Evolutionary conservation across 2,888 invertebrate genomes (phyloP), one percentile per base, ranked within the genome.

Genomic region (Tricholauxania praeusta): DNA sequence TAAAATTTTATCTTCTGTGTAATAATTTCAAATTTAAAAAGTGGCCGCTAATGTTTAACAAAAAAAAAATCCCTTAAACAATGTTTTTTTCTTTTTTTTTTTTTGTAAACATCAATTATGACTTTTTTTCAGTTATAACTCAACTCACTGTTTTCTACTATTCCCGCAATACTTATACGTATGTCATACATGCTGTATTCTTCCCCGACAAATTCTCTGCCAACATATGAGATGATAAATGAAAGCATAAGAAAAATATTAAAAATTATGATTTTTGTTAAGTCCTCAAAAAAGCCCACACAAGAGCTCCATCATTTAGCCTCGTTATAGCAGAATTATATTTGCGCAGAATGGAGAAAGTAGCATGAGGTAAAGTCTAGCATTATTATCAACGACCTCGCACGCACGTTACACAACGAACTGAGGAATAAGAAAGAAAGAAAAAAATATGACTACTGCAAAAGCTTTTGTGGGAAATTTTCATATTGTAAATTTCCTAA

Each of bases 401-500:
- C n/a, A 53, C 39, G 39, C 39, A 39, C 8, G 39, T 39, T 39
- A 39, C 39, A 39, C 28, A 28, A 4, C 8, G 39, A 10, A 39
- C 7, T 39, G 2, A 39, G 8, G 39, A 39, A 39, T 10, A 39
- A 39, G 39, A 39, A 39, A 1, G 39, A 39, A 39, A 39, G 2
- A 39, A 39, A 39, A 10, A 55, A 12, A 19, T 17, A 55, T 55
- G 55, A 19, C 55, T 17, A 6, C 55, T 15, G 12, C 55, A 22
- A 55, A 17, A 55, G 55, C 22, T 17, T 12, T 12, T 55, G 59
- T 60, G 28, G 59, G 32, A 59, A 12, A 28, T 60, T 60, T 60
- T 60, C 32, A 28, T 57, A 57, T 64, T 51, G 64, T 64, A 64
- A 64, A 64, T 64, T 64, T 64, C 28, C 64, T 22, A 15, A 64